Conservation (phyloP, 2,113 vertebrate species). For the Myxocyprinus asiaticus region DNA sequence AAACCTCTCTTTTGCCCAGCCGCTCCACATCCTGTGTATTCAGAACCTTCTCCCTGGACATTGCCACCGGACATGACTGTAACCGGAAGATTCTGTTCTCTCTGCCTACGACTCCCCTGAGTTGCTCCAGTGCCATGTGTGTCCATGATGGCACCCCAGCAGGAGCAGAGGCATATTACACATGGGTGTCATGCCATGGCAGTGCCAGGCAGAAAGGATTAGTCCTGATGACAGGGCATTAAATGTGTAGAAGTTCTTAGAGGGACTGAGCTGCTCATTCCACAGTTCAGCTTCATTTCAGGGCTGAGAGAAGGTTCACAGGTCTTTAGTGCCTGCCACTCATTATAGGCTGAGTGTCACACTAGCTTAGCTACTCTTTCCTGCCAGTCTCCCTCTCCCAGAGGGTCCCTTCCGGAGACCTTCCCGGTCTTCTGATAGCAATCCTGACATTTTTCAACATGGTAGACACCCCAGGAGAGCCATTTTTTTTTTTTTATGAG, state of each 20-base stretch:
- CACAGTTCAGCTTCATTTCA: slow-evolving; percentile 70
- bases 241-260: slow-evolving; percentile 68
- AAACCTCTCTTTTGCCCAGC: slow-evolving; percentile 33
- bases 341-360: slow-evolving; percentile 74
- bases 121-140: slow-evolving; percentile 43
- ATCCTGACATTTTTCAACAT: slow-evolving; percentile 18
- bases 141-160: slow-evolving; percentile 24
- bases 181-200: slow-evolving; percentile 60
- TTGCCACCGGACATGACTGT: slow-evolving; percentile 29
- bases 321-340: slow-evolving; percentile 65
- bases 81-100: slow-evolving; percentile 45
- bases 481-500: slow-evolving; percentile 37
- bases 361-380: slow-evolving; percentile 65
- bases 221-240: slow-evolving; percentile 73
- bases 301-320: slow-evolving; percentile 63
- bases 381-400: slow-evolving; percentile 59
- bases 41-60: slow-evolving; percentile 49
- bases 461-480: background rate
- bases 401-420: slow-evolving; percentile 57
- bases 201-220: slow-evolving; percentile 67
- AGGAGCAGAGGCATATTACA: slow-evolving; percentile 65
- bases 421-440: background rate
- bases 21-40: slow-evolving; percentile 41
- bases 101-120: slow-evolving; percentile 33
- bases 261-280: slow-evolving; percentile 67